phyloP scores from a whole-genome alignment of 2,797 vertebrate genomes.

The Intellagama lesueurii region DNA sequence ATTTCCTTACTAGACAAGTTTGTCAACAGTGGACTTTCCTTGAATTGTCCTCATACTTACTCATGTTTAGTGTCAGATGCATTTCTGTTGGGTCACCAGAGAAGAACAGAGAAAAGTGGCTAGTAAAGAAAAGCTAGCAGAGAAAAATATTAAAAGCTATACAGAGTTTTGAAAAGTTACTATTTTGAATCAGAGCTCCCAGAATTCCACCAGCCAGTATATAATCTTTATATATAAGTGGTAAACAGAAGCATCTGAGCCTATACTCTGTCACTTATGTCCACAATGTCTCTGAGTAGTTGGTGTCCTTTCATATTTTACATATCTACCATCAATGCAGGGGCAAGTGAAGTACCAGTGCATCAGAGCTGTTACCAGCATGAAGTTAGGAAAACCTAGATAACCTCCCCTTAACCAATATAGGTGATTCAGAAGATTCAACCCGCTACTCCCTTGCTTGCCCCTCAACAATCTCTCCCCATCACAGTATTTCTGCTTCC shows the following conservation, averaged over 20 bases:
- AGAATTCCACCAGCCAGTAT: too few relatives aligned
- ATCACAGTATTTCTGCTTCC: neutral
- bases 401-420: neutral
- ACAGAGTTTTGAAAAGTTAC: too few relatives aligned
- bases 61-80: neutral
- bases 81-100: too few relatives aligned
- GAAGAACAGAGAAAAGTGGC: too few relatives aligned
- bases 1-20: neutral
- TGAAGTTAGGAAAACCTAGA: neutral
- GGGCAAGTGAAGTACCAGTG: too few relatives aligned
- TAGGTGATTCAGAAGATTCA: neutral
- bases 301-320: neutral
- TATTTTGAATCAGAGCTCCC: too few relatives aligned
- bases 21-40: neutral
- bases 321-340: too few relatives aligned
- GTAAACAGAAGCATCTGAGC: neutral
- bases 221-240: neutral
- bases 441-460: neutral
- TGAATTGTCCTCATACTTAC: neutral
- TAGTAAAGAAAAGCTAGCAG: too few relatives aligned
- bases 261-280: neutral
- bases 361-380: neutral
- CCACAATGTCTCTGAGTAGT: neutral
- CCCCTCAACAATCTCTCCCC: too few relatives aligned
- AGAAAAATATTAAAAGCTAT: too few relatives aligned